Evolutionary conservation across 53 echinoderm and acorn worm genomes (phyloP), one percentile per base, ranked within the genome.

Genomic region (Hippasteria phrygiana): DNA sequence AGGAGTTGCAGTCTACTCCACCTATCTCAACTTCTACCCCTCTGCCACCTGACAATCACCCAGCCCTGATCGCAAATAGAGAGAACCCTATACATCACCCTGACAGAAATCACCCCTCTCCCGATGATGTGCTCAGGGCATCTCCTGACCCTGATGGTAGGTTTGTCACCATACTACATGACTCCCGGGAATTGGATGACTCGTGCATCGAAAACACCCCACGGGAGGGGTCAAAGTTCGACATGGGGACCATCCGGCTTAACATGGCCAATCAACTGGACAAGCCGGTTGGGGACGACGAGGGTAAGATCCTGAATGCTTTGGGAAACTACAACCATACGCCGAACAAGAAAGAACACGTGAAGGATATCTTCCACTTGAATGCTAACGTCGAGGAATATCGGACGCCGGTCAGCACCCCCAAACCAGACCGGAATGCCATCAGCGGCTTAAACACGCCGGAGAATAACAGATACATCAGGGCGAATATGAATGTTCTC

Each of bases 11-110:
- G 71, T 89, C 94, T 3, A 94, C 96, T 62, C 99, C 99, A 16
- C 99, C 99, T 43, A 83, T 96, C 27, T 91, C 87, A 13, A 93
- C 94, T 22, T 99, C 99, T 51, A 99, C 99, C 33, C 99, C 99
- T 6, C 93, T 99, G 40, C 99, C 99, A 45, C 93, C 94, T 33
- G 94, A 93, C 22, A 90, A 92, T 31, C 94, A 99, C 29, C 95
- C 95, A 16, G 35, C 87, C 35, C 86, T 93, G 56, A 35, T 93
- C 4, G 81, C 74, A 81, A 95, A 97, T 71, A 76, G 93, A 35
- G 82, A 48, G 17, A 72, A 82, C 48, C 35, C 34, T 10, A 42
- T 16, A n/a, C 46, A 38, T n/a, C 20, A 22, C 29, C 66, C 37
- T 28, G 43, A 80, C 88, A 91, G 88, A 22, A 46, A 43, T 18